phyloP scores from a whole-genome alignment of 2,797 vertebrate species.

The Pantherophis vulpinus region DNA sequence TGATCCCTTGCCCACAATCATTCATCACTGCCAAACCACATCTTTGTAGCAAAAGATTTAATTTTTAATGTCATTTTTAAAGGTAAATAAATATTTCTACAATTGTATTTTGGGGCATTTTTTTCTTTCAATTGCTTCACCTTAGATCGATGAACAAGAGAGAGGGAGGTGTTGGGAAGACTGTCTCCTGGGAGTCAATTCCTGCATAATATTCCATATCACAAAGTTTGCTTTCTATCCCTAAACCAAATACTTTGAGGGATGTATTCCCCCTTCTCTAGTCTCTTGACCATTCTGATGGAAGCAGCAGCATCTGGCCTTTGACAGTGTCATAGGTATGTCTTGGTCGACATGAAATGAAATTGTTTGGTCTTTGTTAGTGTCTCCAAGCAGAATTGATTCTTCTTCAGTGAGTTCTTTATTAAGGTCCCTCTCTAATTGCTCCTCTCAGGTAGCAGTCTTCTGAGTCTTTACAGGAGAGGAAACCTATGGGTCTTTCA shows the following conservation, averaged over 20 bases:
- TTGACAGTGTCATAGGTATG: background rate
- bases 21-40: slow-evolving; percentile 16
- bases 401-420: background rate
- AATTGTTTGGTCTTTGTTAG: background rate
- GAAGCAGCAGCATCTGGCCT: background rate
- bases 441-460: background rate
- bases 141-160: too few species aligned
- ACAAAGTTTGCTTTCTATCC: background rate
- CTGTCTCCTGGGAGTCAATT: background rate
- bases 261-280: background rate
- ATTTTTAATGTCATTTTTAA: slow-evolving; percentile 35
- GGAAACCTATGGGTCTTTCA: background rate
- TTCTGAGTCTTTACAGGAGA: background rate
- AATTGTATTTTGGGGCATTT: background rate
- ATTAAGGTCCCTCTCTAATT: background rate
- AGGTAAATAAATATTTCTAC: slow-evolving; percentile 31
- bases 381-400: background rate
- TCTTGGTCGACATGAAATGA: background rate
- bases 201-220: background rate
- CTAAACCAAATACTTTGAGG: background rate
- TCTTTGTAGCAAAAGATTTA: slow-evolving; percentile 15
- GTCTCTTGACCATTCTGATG: background rate
- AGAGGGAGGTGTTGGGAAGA: background rate
- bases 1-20: background rate
- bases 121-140: background rate